Conservation (phyloP, 2,797 vertebrate genomes). For the Sebastes cheni region DNA sequence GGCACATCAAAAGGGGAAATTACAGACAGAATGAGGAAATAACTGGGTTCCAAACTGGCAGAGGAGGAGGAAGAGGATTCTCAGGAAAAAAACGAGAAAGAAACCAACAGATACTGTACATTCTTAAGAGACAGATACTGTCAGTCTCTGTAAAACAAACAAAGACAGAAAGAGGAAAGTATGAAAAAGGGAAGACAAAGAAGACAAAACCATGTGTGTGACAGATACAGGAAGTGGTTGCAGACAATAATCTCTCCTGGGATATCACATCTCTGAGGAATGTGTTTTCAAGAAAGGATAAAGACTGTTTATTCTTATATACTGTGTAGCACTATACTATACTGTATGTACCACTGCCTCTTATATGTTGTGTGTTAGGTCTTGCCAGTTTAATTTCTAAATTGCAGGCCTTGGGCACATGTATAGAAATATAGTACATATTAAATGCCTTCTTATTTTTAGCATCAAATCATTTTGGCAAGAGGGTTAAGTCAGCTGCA, state of each 20-base stretch:
- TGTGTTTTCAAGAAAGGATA: constrained; percentile 2
- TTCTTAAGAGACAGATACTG: background rate
- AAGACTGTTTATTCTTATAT: background rate
- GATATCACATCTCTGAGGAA: constrained; percentile 15
- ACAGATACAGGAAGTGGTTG: constrained; percentile 44
- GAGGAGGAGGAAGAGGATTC: constrained; percentile 5
- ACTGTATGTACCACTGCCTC: background rate
- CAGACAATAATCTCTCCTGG: constrained; percentile 20
- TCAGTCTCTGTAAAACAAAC: background rate
- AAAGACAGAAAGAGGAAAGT: background rate
- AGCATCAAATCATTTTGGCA: background rate
- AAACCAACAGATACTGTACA: background rate
- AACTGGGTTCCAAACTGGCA: background rate
- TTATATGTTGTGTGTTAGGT: background rate
- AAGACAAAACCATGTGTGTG: constrained; percentile 6
- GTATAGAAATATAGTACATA: background rate
- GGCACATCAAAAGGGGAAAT: constrained; percentile 47
- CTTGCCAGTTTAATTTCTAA: background rate
- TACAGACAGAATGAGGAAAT: constrained; percentile 57
- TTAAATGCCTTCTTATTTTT: background rate
- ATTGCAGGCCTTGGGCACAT: background rate
- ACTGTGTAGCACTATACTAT: background rate
- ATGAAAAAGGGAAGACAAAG: background rate
- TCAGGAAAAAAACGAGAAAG: background rate
- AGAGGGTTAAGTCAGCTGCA: background rate